Conservation (phyloP, 2,888 invertebrate genomes). For the Drosophila silvestris region DNA sequence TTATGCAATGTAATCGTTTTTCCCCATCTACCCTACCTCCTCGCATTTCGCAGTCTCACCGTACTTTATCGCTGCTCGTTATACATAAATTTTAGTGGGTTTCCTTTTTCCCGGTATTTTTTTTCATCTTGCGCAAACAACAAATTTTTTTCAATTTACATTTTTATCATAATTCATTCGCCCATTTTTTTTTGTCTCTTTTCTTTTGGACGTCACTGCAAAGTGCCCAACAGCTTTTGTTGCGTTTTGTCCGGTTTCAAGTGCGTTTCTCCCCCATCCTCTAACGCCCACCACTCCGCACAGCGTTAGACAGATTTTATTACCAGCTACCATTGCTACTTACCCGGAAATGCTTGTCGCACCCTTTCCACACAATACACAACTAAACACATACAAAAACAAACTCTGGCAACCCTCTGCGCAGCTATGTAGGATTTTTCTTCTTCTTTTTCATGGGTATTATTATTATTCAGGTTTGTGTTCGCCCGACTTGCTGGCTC, state of each 20-base stretch:
- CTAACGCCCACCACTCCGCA: conserved; percentile 19
- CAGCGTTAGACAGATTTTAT: conserved; percentile 75
- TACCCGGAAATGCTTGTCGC: conserved; percentile 73
- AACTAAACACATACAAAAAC: conserved; percentile 30
- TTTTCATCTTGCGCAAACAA: conserved; percentile 32
- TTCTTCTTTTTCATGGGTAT: conserved; percentile 21
- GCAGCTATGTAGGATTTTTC: conserved; percentile 22
- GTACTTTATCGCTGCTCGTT: conserved; percentile 42
- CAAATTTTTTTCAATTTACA: conserved; percentile 72
- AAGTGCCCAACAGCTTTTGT: conserved; percentile 43
- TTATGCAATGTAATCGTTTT: conserved; percentile 72
- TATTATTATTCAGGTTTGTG: conserved; percentile 57
- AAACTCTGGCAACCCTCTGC: conserved; percentile 42
- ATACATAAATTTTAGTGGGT: conserved; percentile 53
- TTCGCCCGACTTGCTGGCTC: conserved; percentile 16
- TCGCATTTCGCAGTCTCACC: conserved; percentile 8
- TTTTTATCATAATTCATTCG: conserved; percentile 68
- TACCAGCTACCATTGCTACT: conserved; percentile 63
- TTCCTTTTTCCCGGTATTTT: conserved; percentile 6
- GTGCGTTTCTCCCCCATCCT: conserved; percentile 23
- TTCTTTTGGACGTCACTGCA: conserved; percentile 23
- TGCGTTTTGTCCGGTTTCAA: conserved; percentile 48
- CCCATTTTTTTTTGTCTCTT: conserved; percentile 24
- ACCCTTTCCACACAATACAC: conserved; percentile 56
- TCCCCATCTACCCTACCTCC: conserved; percentile 34